Percentiles rank a stretch among this genome's conserved stretches.
Evolutionary conservation across 2,113 vertebrate species (phyloP).

Genomic region (Podocnemis expansa): DNA sequence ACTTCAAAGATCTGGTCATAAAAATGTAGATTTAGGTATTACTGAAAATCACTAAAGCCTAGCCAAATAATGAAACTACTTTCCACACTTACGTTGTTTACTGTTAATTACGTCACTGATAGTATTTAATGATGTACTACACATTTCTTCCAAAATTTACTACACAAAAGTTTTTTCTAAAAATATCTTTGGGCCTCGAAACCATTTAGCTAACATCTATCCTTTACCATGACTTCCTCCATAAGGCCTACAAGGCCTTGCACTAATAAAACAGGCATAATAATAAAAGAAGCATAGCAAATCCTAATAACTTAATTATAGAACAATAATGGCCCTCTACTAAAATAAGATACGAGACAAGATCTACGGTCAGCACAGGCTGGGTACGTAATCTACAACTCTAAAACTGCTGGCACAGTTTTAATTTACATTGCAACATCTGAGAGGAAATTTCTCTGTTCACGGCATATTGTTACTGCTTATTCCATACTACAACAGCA

Average conservation of each 20-base stretch:
- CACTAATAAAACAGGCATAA: background rate
- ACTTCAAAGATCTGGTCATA: background rate
- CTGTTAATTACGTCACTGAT: background rate
- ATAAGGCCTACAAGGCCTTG: background rate
- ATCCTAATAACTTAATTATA: background rate
- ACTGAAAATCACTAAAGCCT: conserved; percentile 38
- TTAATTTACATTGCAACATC: background rate
- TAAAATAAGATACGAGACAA: background rate
- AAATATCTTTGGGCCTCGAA: background rate
- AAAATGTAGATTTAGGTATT: background rate
- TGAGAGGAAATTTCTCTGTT: fast-evolving
- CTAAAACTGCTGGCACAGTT: background rate
- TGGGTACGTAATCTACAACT: background rate
- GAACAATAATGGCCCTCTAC: background rate
- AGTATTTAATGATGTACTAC: background rate
- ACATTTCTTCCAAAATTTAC: background rate
- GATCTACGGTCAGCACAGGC: background rate
- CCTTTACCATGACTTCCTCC: background rate
- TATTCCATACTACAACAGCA: background rate
- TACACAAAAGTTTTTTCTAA: background rate
- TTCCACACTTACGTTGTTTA: background rate
- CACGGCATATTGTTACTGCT: background rate
- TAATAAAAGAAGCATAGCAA: background rate
- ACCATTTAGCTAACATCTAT: background rate
- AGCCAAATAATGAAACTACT: background rate